These are phyloP conservation scores for Catostomus latipinnis DNA, from an alignment of 2,797 vertebrate genomes.

Conservation along the genomic window DNA sequence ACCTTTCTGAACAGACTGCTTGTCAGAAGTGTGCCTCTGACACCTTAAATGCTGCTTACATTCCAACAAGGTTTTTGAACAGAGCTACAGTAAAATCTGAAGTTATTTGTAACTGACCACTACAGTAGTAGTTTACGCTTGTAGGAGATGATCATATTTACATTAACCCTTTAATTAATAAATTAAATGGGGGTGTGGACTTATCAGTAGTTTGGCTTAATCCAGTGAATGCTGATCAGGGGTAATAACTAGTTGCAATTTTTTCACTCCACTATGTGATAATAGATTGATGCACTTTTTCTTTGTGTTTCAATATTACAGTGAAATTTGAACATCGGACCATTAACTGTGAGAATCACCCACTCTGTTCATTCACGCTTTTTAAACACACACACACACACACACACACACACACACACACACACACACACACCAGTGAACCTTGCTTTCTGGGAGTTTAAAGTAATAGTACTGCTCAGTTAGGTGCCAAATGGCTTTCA, in stretches of 20 bases:
- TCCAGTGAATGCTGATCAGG: conserved; percentile 15
- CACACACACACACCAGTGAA: conserved; percentile 48
- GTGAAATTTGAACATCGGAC: conserved; percentile 32
- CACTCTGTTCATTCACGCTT: conserved; percentile 7
- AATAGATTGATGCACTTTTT: neutral
- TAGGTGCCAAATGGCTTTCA: conserved; percentile 84
- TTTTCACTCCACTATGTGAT: neutral
- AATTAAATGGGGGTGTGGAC: neutral
- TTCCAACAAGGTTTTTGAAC: too few relatives aligned
- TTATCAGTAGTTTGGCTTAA: neutral
- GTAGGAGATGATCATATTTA: neutral
- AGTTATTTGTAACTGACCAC: neutral
- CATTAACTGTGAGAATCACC: conserved; percentile 20
- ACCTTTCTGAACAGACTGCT: too few relatives aligned
- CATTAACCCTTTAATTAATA: neutral
- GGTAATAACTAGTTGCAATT: neutral
- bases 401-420: conserved; percentile 29
- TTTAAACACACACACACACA: neutral
- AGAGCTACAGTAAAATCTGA: too few relatives aligned
- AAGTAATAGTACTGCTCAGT: conserved; percentile 86
- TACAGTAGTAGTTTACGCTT: neutral
- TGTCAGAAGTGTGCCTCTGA: too few relatives aligned
- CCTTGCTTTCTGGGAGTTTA: conserved; percentile 76
- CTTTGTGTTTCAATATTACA: neutral
- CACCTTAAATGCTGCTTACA: too few relatives aligned